phyloP scores from a whole-genome alignment of 2,888 invertebrate genomes.

The Erebia palarica region DNA sequence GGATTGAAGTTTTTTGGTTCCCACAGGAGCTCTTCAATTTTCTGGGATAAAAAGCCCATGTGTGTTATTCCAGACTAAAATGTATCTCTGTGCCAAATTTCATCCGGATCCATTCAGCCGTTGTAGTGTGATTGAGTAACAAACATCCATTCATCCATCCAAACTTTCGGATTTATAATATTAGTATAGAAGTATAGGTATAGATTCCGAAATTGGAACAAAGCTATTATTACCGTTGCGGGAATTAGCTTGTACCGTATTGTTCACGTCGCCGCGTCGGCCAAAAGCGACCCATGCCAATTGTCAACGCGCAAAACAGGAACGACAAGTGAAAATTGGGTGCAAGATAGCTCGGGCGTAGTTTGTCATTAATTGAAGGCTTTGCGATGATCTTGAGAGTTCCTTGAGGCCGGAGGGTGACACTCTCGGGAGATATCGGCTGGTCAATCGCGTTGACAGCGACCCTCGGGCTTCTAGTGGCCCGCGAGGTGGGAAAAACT shows the following conservation, averaged over 20 bases:
- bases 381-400: conserved; percentile 76
- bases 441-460: conserved; percentile 79
- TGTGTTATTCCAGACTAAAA: no score
- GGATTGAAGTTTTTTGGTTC: no score
- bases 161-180: no score
- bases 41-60: no score
- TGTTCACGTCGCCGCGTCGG: neutral
- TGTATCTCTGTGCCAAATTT: no score
- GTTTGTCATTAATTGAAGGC: conserved; percentile 80
- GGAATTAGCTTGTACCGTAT: conserved; percentile 13
- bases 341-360: conserved; percentile 62
- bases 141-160: no score
- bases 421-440: conserved; percentile 78
- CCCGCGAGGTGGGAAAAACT: conserved; percentile 80
- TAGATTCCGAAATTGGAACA: neutral
- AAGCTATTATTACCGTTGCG: neutral
- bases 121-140: no score
- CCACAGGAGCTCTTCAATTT: no score
- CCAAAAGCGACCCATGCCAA: conserved; percentile 65
- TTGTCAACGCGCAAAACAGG: conserved; percentile 73
- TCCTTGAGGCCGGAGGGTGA: conserved; percentile 60
- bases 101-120: no score
- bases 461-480: conserved; percentile 69
- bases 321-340: conserved; percentile 78
- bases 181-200: no score